phyloP scores from a whole-genome alignment of 2,888 invertebrate species.

The Agrochola macilenta region DNA sequence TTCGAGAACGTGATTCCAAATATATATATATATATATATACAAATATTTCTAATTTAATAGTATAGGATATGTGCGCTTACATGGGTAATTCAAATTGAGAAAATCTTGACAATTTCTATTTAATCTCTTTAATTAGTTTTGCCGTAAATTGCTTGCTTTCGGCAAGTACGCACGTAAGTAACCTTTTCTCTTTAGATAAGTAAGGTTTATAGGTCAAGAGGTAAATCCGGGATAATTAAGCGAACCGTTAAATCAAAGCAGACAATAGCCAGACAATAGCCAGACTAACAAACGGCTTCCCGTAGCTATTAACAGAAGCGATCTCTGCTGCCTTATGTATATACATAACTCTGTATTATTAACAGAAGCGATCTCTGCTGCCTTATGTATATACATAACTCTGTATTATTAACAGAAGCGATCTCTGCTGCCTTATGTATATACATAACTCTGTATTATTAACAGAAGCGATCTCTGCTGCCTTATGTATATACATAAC shows the following conservation, averaged over 20 bases:
- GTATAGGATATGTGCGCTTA: background rate
- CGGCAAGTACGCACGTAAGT: background rate
- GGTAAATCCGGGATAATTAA: conserved; percentile 43
- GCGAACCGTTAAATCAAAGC: conserved; percentile 34
- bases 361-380: conserved; percentile 13
- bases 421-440: conserved; percentile 7
- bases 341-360: conserved; percentile 2
- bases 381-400: background rate
- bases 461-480: conserved; percentile 14
- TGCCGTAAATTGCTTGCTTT: background rate
- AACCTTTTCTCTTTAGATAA: conserved; percentile 24
- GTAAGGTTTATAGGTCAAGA: conserved; percentile 16
- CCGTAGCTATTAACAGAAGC: conserved; percentile 15
- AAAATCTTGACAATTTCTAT: background rate
- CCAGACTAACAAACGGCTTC: conserved; percentile 34
- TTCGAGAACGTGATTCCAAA: too few relatives aligned
- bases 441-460: conserved; percentile 2
- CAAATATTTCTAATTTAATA: too few relatives aligned
- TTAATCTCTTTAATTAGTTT: background rate
- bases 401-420: conserved; percentile 20
- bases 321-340: conserved; percentile 7
- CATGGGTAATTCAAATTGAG: background rate
- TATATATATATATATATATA: too few relatives aligned
- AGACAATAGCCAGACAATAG: conserved; percentile 51
- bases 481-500: background rate